Conservation (phyloP, 1,140 invertebrate genomes). For the Pseudachorutes palmiensis region DNA sequence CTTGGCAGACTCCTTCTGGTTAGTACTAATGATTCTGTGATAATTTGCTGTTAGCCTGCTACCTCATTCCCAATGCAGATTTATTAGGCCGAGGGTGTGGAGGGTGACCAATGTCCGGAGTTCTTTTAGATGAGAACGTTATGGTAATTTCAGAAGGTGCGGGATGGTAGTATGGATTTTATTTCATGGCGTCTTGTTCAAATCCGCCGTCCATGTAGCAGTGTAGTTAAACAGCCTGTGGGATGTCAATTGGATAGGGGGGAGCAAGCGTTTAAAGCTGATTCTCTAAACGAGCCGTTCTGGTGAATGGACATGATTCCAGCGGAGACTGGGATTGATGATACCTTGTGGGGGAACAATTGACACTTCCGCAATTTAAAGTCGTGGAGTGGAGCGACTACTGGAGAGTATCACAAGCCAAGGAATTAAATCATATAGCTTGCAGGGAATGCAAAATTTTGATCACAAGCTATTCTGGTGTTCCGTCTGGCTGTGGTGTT, state of each 20-base stretch:
- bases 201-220: background rate
- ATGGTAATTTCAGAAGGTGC: too few relatives aligned
- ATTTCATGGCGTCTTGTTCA: too few relatives aligned
- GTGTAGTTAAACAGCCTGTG: background rate
- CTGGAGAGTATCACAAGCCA: background rate
- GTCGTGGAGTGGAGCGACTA: background rate
- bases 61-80: too few relatives aligned
- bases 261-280: background rate
- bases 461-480: background rate
- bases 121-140: too few relatives aligned
- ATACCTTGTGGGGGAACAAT: constrained; percentile 26
- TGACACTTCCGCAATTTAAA: constrained; percentile 39
- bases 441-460: background rate
- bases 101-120: too few relatives aligned
- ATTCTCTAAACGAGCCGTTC: background rate
- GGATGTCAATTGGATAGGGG: constrained; percentile 5
- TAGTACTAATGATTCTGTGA: too few relatives aligned
- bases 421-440: background rate
- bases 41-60: too few relatives aligned
- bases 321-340: constrained; percentile 3
- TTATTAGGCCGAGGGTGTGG: too few relatives aligned
- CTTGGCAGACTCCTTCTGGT: too few relatives aligned
- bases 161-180: too few relatives aligned
- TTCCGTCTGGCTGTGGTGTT: background rate
- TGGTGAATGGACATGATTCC: background rate